These are phyloP conservation scores for Dipodomys spectabilis DNA, from an alignment of 2,113 vertebrate species.

Conservation along the genomic window DNA sequence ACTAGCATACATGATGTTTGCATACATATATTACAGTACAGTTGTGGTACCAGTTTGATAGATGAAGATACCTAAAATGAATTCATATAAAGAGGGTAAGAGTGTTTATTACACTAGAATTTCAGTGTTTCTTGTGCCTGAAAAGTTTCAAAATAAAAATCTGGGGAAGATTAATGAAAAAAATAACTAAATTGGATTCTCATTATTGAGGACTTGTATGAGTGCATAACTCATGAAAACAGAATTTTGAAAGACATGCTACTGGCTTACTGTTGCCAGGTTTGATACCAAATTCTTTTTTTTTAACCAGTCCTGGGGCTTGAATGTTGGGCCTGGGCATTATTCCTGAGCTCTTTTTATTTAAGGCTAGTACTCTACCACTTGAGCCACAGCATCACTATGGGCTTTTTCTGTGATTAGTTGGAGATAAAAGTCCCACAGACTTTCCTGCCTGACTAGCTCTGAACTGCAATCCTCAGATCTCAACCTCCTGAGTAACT, in stretches of 20 bases:
- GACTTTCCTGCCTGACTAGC: no score
- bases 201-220: not conserved
- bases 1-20: not conserved
- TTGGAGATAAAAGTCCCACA: no score
- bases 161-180: not conserved
- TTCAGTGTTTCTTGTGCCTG: not conserved
- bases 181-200: not conserved
- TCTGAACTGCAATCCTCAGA: no score
- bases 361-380: no score
- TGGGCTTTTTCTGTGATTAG: no score
- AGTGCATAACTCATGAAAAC: not conserved
- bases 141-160: constrained; percentile 8
- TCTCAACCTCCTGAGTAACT: no score
- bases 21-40: not conserved
- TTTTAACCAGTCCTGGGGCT: no score
- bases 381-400: no score
- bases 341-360: no score
- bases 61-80: constrained; percentile 7
- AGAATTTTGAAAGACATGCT: not conserved
- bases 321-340: no score
- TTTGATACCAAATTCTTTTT: no score
- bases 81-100: constrained; percentile 12
- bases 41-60: not conserved
- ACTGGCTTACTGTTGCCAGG: not conserved
- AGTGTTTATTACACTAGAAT: not conserved